Evolutionary conservation across 2,888 invertebrate species (phyloP).

Genomic region (Alcis repandata): DNA sequence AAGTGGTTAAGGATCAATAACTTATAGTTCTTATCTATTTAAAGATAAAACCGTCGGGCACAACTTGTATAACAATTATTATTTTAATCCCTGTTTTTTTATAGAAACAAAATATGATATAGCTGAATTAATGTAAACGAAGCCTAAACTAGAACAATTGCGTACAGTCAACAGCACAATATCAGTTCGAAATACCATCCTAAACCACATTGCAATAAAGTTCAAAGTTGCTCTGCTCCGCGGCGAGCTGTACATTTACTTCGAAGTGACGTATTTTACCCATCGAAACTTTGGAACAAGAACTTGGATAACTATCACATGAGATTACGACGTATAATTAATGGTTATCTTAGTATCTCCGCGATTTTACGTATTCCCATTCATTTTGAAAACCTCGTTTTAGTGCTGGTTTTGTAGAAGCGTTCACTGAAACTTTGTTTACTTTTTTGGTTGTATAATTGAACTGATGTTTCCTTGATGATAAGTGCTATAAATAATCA

Average conservation of each 20-base stretch:
- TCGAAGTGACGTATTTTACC: conserved; percentile 31
- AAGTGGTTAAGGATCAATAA: too few species aligned
- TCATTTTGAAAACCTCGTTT: conserved; percentile 10
- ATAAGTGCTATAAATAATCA: too few species aligned
- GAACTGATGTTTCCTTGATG: too few species aligned
- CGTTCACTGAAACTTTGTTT: neutral
- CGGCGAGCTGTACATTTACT: conserved; percentile 10
- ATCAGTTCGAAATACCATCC: neutral
- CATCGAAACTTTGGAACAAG: conserved; percentile 35
- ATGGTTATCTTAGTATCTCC: conserved; percentile 28
- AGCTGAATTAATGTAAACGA: neutral
- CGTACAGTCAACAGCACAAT: conserved; percentile 21
- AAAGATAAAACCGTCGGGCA: too few species aligned
- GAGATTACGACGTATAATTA: conserved; percentile 35
- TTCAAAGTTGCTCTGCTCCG: conserved; percentile 12
- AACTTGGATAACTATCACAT: conserved; percentile 28
- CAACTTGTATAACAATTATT: neutral
- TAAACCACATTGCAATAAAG: conserved; percentile 2
- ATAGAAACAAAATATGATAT: neutral
- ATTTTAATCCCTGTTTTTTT: too few species aligned
- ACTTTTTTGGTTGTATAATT: neutral
- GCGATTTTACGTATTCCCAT: conserved; percentile 24
- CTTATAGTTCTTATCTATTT: too few species aligned
- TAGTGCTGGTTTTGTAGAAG: neutral
- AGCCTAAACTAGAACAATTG: conserved; percentile 12